Evolutionary conservation across 2,113 vertebrate species (phyloP).

Genomic region (Crotalus viridis): DNA sequence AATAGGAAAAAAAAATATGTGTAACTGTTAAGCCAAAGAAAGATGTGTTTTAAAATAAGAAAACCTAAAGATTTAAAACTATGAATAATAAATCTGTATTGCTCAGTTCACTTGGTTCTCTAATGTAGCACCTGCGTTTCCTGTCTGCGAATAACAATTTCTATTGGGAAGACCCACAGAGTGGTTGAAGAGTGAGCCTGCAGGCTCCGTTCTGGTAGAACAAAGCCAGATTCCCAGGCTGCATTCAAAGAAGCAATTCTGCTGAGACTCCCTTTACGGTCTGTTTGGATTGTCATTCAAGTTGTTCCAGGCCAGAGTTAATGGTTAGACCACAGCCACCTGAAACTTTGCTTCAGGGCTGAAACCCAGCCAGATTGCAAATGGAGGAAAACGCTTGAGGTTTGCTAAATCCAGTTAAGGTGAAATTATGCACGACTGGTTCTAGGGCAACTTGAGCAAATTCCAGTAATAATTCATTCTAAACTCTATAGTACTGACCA

Average conservation of each 20-base stretch:
- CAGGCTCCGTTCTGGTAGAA: slow-evolving; percentile 56
- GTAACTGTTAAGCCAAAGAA: slow-evolving; percentile 55
- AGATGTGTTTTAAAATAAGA: slow-evolving; percentile 63
- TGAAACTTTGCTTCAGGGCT: slow-evolving; percentile 63
- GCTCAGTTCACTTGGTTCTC: slow-evolving; percentile 59
- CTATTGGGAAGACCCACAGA: slow-evolving; percentile 52
- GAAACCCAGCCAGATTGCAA: slow-evolving; percentile 58
- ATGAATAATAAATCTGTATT: slow-evolving; percentile 58
- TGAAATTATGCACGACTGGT: slow-evolving; percentile 63
- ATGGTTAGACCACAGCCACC: slow-evolving; percentile 65
- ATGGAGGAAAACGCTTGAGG: slow-evolving; percentile 64
- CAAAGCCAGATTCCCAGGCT: slow-evolving; percentile 59
- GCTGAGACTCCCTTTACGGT: slow-evolving; percentile 58
- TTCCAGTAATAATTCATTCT: slow-evolving; percentile 52
- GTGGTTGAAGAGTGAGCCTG: slow-evolving; percentile 45
- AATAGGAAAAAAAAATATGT: neutral
- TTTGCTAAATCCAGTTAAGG: slow-evolving; percentile 68
- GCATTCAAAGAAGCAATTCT: slow-evolving; percentile 52
- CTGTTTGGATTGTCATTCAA: slow-evolving; percentile 68
- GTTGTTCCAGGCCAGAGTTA: slow-evolving; percentile 58
- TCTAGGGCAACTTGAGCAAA: slow-evolving; percentile 53
- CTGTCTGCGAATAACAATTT: slow-evolving; percentile 47
- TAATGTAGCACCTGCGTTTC: slow-evolving; percentile 65
- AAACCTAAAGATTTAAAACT: slow-evolving; percentile 52
- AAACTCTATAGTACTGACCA: slow-evolving; percentile 41